phyloP scores from a whole-genome alignment of 2,797 vertebrate species.

The Syngnathus rostellatus region DNA sequence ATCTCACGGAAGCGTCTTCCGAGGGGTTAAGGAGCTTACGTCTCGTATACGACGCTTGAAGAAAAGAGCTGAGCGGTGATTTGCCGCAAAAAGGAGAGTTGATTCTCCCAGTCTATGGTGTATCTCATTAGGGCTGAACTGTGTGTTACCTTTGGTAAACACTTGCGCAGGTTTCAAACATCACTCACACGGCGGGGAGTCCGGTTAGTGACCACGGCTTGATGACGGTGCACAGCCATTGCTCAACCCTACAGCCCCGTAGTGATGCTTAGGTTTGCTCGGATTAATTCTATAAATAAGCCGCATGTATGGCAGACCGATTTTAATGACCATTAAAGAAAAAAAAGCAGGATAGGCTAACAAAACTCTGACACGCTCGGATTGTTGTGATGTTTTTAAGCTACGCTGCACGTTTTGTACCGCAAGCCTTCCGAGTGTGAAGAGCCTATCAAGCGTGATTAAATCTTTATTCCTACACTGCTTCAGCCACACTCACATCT shows the following conservation, averaged over 20 bases:
- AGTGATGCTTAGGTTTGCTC: constrained; percentile 40
- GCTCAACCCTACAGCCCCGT: constrained; percentile 43
- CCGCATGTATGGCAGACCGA: constrained; percentile 11
- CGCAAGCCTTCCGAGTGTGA: constrained; percentile 40
- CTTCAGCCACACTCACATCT: constrained; percentile 35
- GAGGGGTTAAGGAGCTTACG: constrained; percentile 65
- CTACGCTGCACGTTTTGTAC: constrained; percentile 24
- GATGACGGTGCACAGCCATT: constrained; percentile 27
- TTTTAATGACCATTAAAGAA: constrained; percentile 27
- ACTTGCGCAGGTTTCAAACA: constrained; percentile 43
- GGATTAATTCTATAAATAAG: constrained; percentile 35
- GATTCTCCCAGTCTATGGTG: constrained; percentile 43
- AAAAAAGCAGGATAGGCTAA: constrained; percentile 3
- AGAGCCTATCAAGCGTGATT: constrained; percentile 61
- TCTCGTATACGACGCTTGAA: constrained; percentile 43
- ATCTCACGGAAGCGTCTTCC: constrained; percentile 51
- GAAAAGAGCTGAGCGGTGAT: constrained; percentile 50
- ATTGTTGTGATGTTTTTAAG: constrained; percentile 33
- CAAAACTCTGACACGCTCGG: constrained; percentile 19
- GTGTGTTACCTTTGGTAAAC: constrained; percentile 64
- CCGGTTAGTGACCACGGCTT: constrained; percentile 37
- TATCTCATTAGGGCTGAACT: constrained; percentile 59
- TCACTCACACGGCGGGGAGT: constrained; percentile 36
- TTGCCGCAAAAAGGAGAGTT: constrained; percentile 27
- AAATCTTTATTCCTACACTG: constrained; percentile 47